These are phyloP conservation scores for Tretioscincus oriximinensis DNA, from an alignment of 2,113 vertebrate genomes.

Conservation along the genomic window DNA sequence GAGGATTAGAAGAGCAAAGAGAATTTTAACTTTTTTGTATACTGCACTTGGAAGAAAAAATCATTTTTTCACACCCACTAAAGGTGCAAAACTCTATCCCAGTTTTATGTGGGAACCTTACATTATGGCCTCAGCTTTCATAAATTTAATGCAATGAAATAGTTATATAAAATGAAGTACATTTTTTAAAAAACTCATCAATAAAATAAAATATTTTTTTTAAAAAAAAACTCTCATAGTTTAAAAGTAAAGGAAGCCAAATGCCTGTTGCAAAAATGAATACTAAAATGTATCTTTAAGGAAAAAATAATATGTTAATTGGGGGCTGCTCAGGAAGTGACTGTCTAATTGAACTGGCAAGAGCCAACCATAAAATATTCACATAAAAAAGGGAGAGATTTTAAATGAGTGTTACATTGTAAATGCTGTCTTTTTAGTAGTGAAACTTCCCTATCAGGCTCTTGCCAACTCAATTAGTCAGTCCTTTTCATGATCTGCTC, in stretches of 20 bases:
- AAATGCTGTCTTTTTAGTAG: conserved; percentile 55
- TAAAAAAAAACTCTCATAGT: conserved; percentile 29
- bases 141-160: neutral
- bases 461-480: conserved; percentile 62
- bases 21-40: too few relatives aligned
- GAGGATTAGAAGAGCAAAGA: too few relatives aligned
- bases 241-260: conserved; percentile 33
- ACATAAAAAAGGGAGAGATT: conserved; percentile 53
- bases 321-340: conserved; percentile 54
- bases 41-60: too few relatives aligned
- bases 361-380: conserved; percentile 48
- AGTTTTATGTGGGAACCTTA: too few relatives aligned
- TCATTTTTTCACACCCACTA: too few relatives aligned
- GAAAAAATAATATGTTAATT: conserved; percentile 54
- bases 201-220: too few relatives aligned
- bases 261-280: conserved; percentile 52
- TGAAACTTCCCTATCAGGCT: conserved; percentile 47
- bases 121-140: neutral
- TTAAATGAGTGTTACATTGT: conserved; percentile 60
- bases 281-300: conserved; percentile 40
- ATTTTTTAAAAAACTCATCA: too few relatives aligned
- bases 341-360: conserved; percentile 65
- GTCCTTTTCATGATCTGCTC: conserved; percentile 62
- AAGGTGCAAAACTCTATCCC: too few relatives aligned
- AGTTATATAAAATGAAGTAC: neutral